Evolutionary conservation across 2,113 vertebrate genomes (phyloP), one percentile per base, ranked within the genome.

Genomic region (Oxygymnocypris stewartii): DNA sequence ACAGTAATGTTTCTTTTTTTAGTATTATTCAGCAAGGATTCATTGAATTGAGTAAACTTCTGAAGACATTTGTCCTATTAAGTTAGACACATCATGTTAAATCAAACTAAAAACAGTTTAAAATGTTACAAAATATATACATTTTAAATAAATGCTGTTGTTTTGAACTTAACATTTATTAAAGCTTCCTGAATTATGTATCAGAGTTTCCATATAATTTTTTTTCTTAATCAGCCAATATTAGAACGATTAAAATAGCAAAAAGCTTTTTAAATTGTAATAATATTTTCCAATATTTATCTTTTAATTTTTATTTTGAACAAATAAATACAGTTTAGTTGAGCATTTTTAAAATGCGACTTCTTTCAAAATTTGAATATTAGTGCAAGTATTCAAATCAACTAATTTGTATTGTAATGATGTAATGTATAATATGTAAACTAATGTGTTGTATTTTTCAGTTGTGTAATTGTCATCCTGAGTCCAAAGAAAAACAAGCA

Each of bases 391-490:
- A 61, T 61, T 61, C 23, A 61, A 61, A 10, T 9, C 4, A 10
- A n/a, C 57, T 61, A 10, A 61, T 61, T 2, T 23, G 3, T 61
- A 10, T n/a, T n/a, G 37, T 42, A 2, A n/a, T n/a, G 6, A 2
- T 16, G 37, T n/a, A n/a, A n/a, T 61, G 57, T 61, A 10, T 16
- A 28, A 11, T 28, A 4, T 20, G 12, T 14, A 3, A 44, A 82
- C 83, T 23, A 67, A 67, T 47, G 0, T 37, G 10, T n/a, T 88
- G 84, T 92, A 84, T 92, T 59, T 89, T 86, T 20, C 90, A 98
- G 97, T 54, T 98, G 97, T 59, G 96, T 97, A 40, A 88, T 97
- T 16, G 96, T 97, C 74, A 92, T 97, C 88, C 94, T 97, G 65
- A 92, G 95, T 76, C 97, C 96, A 0, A 92, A 89, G 90, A 95